A percentile compares a stretch with the other conserved stretches of the same genome.
These are phyloP conservation scores for Sebastes diploproa DNA, from an alignment of 2,797 vertebrate species.

Conservation along the genomic window DNA sequence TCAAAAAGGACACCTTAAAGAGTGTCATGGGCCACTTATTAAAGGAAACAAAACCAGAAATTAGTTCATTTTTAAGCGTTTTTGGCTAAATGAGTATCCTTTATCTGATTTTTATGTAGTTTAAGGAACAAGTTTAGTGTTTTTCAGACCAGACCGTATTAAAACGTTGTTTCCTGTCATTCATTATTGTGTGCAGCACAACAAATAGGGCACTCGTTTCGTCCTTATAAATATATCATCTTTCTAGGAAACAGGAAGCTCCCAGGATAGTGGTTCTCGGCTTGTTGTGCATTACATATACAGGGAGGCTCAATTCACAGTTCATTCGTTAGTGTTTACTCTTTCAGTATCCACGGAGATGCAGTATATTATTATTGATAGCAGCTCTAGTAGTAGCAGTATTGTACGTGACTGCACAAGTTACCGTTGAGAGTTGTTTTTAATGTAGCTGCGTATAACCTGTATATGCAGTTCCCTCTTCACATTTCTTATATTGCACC, in stretches of 20 bases:
- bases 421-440: not conserved
- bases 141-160: not conserved
- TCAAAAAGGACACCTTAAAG: not conserved
- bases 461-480: not conserved
- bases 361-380: not conserved
- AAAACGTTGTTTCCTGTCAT: not conserved
- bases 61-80: not conserved
- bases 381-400: not conserved
- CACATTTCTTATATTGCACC: not conserved
- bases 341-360: not conserved
- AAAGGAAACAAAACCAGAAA: not conserved
- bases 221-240: not conserved
- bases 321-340: not conserved
- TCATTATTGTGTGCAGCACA: not conserved
- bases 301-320: not conserved
- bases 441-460: not conserved
- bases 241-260: not conserved
- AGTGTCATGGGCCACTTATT: not conserved
- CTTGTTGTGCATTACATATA: not conserved
- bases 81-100: not conserved
- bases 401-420: not conserved
- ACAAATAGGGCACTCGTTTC: not conserved
- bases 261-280: not conserved
- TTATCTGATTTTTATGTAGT: not conserved
- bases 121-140: not conserved